Base-by-base conservation (phyloP, 2,888 invertebrate species). In the Latrodectus elegans region DNA sequence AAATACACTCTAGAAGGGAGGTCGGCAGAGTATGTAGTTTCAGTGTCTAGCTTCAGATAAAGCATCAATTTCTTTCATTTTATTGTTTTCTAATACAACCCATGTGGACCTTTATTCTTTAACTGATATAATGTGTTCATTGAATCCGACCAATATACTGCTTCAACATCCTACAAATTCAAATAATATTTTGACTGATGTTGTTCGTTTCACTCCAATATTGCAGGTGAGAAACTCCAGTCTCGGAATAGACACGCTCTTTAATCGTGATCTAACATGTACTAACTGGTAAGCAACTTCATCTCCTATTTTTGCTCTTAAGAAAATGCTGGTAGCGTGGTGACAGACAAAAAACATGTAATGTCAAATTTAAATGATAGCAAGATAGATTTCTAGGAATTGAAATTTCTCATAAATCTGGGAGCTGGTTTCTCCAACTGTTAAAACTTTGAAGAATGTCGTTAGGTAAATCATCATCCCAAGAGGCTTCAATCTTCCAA, bases 21-120 rank as follows among this genome's bases (percentile, higher is more conserved):
- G 38, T 76, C 65, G 11, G 76, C 49, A 17, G 65, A 1, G 51
- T 65, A 76, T 51, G 17, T 65, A 51, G 15, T 26, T 64, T 65
- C 65, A 76, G 10, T 65, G n/a, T 15, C 60, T 26, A 1, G 15
- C 26, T 26, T 6, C n/a, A 2, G 65, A n/a, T 4, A 60, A 4
- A 17, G 60, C 67, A 73, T 90, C 89, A 49, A 91, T 91, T 87
- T 91, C 91, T 84, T 89, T 72, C 0, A 91, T 89, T 22, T 91
- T 60, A 82, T 92, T 91, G 22, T 75, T 17, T 88, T 89, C 60
- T 90, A 91, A n/a, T 82, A 78, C 17, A 88, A 74, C 38, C 90
- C 90, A 91, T 10, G 68, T 4, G 86, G 86, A 15, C 89, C 1
- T 22, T 22, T 22, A 8, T 82, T 68, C 55, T 68, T 71, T 11